These are phyloP conservation scores for Xestia xanthographa DNA, from an alignment of 2,888 invertebrate species.

Conservation along the genomic window DNA sequence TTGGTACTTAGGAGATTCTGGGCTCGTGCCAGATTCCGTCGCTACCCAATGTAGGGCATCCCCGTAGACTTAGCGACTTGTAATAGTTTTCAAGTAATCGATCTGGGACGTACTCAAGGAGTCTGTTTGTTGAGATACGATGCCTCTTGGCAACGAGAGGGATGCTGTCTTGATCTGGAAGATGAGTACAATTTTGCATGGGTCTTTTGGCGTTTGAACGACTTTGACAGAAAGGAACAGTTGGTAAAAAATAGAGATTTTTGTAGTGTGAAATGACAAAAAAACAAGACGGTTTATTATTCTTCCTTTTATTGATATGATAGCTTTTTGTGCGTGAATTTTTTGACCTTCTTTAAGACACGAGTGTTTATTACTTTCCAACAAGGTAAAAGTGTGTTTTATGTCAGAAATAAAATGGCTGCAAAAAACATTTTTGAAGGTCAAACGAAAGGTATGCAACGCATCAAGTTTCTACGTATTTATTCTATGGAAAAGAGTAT, in stretches of 20 bases:
- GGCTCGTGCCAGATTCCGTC: constrained; percentile 46
- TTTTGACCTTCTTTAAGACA: neutral
- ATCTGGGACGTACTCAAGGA: constrained; percentile 40
- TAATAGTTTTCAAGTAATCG: constrained; percentile 60
- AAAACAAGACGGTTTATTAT: no score
- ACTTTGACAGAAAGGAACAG: neutral
- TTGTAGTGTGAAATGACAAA: no score
- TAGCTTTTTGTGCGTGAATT: neutral
- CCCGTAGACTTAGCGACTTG: constrained; percentile 51
- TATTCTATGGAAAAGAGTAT: neutral
- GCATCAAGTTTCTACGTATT: neutral
- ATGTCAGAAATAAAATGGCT: neutral
- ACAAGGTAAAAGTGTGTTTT: neutral
- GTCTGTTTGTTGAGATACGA: constrained; percentile 46
- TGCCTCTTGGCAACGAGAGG: constrained; percentile 28
- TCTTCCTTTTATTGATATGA: no score
- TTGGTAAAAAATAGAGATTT: neutral
- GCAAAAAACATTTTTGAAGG: neutral
- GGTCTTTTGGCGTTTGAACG: neutral
- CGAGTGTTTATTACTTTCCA: neutral
- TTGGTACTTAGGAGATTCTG: constrained; percentile 50
- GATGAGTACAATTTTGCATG: neutral
- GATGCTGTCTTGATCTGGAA: neutral
- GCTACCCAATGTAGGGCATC: constrained; percentile 49
- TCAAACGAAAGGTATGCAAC: neutral